These are phyloP conservation scores for Ammodytes dubius DNA, from an alignment of 2,113 vertebrate genomes.

Conservation along the genomic window DNA sequence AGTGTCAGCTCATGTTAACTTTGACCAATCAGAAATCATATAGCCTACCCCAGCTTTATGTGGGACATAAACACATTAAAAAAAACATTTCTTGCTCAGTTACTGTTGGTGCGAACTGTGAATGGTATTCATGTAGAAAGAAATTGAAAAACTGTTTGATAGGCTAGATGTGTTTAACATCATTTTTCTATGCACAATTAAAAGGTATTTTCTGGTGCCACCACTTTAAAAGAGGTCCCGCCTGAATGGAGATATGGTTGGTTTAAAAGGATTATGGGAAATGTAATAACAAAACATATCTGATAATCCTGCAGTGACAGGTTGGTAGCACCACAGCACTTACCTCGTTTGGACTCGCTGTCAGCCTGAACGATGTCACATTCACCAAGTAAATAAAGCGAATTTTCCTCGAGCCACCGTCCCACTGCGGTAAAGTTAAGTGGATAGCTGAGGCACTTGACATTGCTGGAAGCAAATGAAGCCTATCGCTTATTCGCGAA, in stretches of 20 bases:
- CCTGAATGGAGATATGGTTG: background rate
- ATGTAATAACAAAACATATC: background rate
- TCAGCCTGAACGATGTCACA: constrained; percentile 76
- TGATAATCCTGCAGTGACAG: background rate
- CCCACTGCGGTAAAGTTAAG: constrained; percentile 79
- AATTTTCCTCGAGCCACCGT: constrained; percentile 71
- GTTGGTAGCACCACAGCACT: constrained; percentile 11
- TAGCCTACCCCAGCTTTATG: no score
- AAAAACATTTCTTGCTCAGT: no score
- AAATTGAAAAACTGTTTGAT: no score
- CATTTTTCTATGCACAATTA: no score
- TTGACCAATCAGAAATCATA: no score
- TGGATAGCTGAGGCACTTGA: constrained; percentile 49
- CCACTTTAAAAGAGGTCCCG: no score
- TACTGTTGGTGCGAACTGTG: no score
- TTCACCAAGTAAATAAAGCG: constrained; percentile 81
- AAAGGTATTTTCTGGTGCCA: no score
- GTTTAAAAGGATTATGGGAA: background rate
- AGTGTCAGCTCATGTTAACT: no score
- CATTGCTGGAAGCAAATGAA: constrained; percentile 43
- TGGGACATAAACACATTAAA: no score
- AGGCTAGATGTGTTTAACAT: no score
- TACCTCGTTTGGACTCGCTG: constrained; percentile 71
- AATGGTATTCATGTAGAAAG: no score
- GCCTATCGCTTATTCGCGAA: background rate